Evolutionary conservation across 2,113 vertebrate genomes (phyloP).

Genomic region (Danionella cerebrum): DNA sequence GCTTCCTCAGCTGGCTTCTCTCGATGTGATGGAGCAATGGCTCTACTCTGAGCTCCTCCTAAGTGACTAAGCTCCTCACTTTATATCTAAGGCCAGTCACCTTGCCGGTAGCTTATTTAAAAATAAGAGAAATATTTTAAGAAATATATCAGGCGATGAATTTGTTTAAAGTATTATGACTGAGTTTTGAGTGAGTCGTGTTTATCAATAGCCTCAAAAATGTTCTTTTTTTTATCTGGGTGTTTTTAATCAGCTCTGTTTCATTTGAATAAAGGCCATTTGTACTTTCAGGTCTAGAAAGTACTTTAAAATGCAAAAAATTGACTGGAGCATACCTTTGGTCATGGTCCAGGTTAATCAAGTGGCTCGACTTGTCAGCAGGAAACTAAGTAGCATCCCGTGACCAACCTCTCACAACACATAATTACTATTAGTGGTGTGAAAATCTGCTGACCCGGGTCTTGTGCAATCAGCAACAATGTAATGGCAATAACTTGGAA

Average conservation of each 20-base stretch:
- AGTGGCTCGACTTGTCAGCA: background rate
- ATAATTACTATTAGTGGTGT: constrained; percentile 12
- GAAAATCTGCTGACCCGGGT: constrained; percentile 8
- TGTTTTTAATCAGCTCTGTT: constrained; percentile 1
- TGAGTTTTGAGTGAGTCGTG: too few relatives aligned
- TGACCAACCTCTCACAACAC: background rate
- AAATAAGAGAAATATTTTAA: too few relatives aligned
- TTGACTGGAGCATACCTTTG: background rate
- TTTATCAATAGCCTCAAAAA: too few relatives aligned
- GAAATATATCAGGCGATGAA: too few relatives aligned
- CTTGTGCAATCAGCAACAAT: constrained; percentile 14
- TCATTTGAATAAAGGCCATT: background rate
- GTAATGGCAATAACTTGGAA: constrained; percentile 1
- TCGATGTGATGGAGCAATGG: too few relatives aligned
- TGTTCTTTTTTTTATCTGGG: background rate
- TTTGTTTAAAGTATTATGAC: too few relatives aligned
- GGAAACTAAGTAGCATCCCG: background rate
- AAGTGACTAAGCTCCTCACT: too few relatives aligned
- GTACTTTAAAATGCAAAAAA: background rate
- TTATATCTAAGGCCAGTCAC: too few relatives aligned
- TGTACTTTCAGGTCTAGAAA: background rate
- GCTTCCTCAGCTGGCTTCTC: too few relatives aligned
- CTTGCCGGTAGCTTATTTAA: too few relatives aligned
- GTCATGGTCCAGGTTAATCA: constrained; percentile 6
- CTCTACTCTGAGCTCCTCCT: too few relatives aligned